Evolutionary conservation across 2,797 vertebrate genomes (phyloP).

Genomic region (Glyptemys insculpta): DNA sequence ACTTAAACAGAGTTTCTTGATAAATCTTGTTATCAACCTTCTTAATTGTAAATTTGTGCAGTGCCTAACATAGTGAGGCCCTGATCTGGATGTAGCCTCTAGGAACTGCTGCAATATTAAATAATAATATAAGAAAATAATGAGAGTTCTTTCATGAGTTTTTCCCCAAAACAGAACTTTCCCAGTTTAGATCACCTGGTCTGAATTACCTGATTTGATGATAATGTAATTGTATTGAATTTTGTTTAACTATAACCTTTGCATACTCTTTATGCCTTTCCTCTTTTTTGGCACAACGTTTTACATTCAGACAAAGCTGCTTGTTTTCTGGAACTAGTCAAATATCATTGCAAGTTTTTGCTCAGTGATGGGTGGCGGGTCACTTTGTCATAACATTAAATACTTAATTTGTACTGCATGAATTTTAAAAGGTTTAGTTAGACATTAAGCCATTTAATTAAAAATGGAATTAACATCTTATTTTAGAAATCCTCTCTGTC

Average conservation of each 20-base stretch:
- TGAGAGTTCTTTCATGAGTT: not conserved
- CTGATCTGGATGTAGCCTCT: not conserved
- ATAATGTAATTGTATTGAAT: not conserved
- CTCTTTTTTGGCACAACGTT: not conserved
- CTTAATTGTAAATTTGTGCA: not conserved
- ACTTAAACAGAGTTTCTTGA: not conserved
- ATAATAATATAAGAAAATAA: not conserved
- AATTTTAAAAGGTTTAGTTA: not conserved
- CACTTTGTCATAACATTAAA: not conserved
- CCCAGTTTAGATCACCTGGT: not conserved
- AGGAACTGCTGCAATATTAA: not conserved
- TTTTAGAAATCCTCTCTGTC: not conserved
- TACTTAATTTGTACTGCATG: not conserved
- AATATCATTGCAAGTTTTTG: not conserved
- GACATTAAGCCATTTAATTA: not conserved
- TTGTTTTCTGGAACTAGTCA: not conserved
- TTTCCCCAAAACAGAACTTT: not conserved
- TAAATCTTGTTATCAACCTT: not conserved
- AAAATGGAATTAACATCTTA: not conserved
- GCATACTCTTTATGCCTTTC: not conserved
- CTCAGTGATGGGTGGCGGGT: not conserved
- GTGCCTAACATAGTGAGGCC: not conserved
- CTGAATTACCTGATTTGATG: not conserved
- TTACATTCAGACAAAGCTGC: not conserved
- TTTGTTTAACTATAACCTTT: not conserved